Evolutionary conservation across 2,888 invertebrate genomes (phyloP), one percentile per base, ranked within the genome.

Genomic region (Sesamia inferens): DNA sequence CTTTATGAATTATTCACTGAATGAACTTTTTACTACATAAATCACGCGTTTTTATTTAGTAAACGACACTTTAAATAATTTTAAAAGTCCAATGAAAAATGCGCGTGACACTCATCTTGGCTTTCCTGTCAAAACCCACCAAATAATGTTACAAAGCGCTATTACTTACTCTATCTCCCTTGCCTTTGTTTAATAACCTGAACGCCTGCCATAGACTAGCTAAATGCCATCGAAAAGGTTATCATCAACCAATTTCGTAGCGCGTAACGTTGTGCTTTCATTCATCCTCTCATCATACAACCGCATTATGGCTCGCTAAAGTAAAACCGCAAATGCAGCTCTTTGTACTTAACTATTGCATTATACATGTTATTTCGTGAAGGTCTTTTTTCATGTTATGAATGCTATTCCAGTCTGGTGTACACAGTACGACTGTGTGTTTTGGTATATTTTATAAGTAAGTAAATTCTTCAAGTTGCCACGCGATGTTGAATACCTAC

Each of bases 351-450:
- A 31, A 31, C 31, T 31, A 57, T 83, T 80, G 57, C 74, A 64
- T 62, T 16, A 24, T n/a, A 51, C 54, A 31, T 58, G 54, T 83
- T 31, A 68, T 68, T 68, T 54, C 5, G n/a, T 48, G 59, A 59
- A 76, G 77, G 48, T 22, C 22, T 62, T 78, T 79, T 79, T 83
- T 68, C 83, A 44, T 61, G 6, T 69, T 48, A 69, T 69, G 55
- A 77, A 14, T 47, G 72, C 42, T 47, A 42, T 78, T 68, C 58
- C 58, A 82, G 78, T 78, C 47, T 54, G 62, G 54, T 76, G 54
- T 76, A 77, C 78, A 77, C 77, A 54, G 19, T 39, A 14, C 13
- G 42, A 19, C 19, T 31, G 24, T 24, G 22, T 57, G 14, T 59
- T 48, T 64, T 81, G 0, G 14, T 13, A 22, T 22, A 42, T 22